These are phyloP conservation scores for Zosterops borbonicus DNA, from an alignment of 2,113 vertebrate genomes.

Conservation along the genomic window DNA sequence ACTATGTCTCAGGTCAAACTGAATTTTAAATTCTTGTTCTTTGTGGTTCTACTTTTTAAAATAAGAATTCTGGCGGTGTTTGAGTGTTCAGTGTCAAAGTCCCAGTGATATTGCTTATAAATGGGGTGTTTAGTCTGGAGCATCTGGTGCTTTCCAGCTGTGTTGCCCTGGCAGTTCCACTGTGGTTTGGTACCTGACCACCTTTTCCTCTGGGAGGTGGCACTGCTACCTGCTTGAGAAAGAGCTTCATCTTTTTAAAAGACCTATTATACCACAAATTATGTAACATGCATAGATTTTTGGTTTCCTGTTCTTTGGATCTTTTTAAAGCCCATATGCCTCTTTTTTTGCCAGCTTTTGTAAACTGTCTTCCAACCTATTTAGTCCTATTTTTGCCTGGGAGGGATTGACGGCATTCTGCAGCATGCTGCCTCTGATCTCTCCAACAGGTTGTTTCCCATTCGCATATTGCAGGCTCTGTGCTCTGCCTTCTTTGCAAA, in stretches of 20 bases:
- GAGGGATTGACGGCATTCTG: neutral
- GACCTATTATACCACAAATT: neutral
- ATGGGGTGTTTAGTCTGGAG: neutral
- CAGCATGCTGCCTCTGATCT: neutral
- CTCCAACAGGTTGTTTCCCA: neutral
- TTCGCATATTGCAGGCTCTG: neutral
- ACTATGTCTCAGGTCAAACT: neutral
- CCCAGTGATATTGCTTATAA: neutral
- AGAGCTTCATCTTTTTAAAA: neutral
- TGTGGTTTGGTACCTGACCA: neutral
- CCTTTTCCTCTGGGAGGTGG: neutral
- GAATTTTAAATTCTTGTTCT: neutral
- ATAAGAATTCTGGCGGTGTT: neutral
- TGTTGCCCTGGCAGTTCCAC: neutral
- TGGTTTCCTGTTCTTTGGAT: neutral
- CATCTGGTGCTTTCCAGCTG: neutral
- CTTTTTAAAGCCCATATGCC: neutral
- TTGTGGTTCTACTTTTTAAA: neutral
- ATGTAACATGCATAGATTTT: neutral
- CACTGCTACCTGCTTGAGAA: neutral
- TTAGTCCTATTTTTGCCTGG: slow-evolving; percentile 18
- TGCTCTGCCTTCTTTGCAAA: neutral
- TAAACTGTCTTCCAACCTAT: neutral
- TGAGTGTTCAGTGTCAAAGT: neutral
- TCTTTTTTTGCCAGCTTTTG: neutral